Evolutionary conservation across 2,888 invertebrate genomes (phyloP).

Genomic region (Ormyrus labotus): DNA sequence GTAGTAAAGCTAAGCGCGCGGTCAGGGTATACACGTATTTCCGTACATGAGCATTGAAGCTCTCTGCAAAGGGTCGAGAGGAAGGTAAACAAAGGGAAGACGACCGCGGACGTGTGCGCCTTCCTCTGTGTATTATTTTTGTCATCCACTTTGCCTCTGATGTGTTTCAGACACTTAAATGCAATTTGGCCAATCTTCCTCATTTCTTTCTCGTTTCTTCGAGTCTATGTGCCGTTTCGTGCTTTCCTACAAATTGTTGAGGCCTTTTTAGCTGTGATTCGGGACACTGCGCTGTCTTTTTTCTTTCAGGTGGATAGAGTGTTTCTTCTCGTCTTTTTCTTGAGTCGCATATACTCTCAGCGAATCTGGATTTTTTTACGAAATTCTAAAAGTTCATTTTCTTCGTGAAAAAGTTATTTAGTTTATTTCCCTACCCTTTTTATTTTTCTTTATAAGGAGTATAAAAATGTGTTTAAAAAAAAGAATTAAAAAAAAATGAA

Average conservation of each 20-base stretch:
- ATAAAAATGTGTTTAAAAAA: too few relatives aligned
- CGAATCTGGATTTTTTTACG: too few relatives aligned
- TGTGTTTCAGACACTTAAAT: background rate
- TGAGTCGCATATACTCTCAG: too few relatives aligned
- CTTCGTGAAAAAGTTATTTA: too few relatives aligned
- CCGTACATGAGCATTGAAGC: too few relatives aligned
- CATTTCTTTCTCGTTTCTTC: background rate
- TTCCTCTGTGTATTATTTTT: slow-evolving; percentile 8
- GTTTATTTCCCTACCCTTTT: too few relatives aligned
- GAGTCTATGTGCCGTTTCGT: background rate
- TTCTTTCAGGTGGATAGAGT: too few relatives aligned
- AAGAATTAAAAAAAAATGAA: too few relatives aligned
- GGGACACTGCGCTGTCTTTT: too few relatives aligned
- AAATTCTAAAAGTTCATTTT: too few relatives aligned
- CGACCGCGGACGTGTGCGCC: background rate
- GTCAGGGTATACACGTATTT: background rate
- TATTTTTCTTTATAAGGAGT: too few relatives aligned
- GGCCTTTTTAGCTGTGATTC: background rate
- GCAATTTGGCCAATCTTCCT: slow-evolving; percentile 29
- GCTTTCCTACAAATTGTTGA: slow-evolving; percentile 6
- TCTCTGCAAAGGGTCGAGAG: background rate
- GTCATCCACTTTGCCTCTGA: background rate
- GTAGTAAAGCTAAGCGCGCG: slow-evolving; percentile 1
- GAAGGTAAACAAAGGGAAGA: background rate
- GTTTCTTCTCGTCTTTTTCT: too few relatives aligned